Evolutionary conservation across 53 echinoderm and acorn worm species (phyloP).

Genomic region (Zoroaster sp.): DNA sequence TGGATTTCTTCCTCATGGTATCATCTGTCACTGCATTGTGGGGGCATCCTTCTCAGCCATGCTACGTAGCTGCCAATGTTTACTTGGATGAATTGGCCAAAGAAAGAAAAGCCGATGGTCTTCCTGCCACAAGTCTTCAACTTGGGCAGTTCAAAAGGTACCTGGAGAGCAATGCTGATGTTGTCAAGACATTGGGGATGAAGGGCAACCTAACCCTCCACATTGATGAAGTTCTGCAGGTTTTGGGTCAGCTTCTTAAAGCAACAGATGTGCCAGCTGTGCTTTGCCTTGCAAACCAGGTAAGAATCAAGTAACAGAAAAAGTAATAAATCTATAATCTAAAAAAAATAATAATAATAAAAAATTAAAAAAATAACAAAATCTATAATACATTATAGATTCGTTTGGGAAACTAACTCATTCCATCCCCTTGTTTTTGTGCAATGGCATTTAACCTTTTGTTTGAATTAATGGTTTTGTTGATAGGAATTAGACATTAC

Average conservation of each 20-base stretch:
- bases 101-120: constrained; percentile 55
- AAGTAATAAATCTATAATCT: too few relatives aligned
- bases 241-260: constrained; percentile 65
- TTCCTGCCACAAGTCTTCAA: constrained; percentile 74
- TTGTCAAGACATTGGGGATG: constrained; percentile 15
- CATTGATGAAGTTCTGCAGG: constrained; percentile 75
- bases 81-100: constrained; percentile 68
- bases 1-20: constrained; percentile 79
- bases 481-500: too few relatives aligned
- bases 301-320: constrained; percentile 20
- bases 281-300: constrained; percentile 85
- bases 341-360: too few relatives aligned
- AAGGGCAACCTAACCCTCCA: constrained; percentile 63
- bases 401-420: too few relatives aligned
- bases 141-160: constrained; percentile 69
- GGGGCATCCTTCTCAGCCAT: constrained; percentile 71
- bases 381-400: too few relatives aligned
- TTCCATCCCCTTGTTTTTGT: too few relatives aligned
- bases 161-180: constrained; percentile 26
- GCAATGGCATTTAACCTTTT: too few relatives aligned
- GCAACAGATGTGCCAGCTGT: constrained; percentile 53
- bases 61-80: constrained; percentile 55
- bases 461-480: too few relatives aligned
- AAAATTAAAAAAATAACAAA: too few relatives aligned
- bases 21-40: constrained; percentile 65